Base-by-base conservation (phyloP, 2,113 vertebrate genomes). In the Hyaena hyaena region DNA sequence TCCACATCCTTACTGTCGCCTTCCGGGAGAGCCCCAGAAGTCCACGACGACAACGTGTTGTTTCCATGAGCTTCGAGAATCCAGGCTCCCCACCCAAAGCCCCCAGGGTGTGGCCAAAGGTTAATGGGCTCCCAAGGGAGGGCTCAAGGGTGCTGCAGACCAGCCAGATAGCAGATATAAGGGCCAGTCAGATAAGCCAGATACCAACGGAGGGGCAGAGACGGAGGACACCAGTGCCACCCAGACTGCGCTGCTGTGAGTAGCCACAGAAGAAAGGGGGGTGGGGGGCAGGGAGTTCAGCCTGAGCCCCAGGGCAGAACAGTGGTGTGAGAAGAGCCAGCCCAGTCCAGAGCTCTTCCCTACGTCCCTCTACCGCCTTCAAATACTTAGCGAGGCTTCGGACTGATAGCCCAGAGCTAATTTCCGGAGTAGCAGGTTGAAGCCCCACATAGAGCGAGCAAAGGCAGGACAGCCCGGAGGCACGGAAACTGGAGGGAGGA, bases 11-110 rank as follows among this genome's bases (percentile, higher is more conserved):
- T 16, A 31, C 39, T 19, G 9, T 39, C 2, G 1, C 53, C 53
- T 55, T 94, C 68, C 66, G 8, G 71, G 66, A 96, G 86, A 43
- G 58, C 23, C 58, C 50, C 24, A 9, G 35, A n/a, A 63, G n/a
- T 63, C 39, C 63, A 26, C 1, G 1, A 17, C 1, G 0, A 50
- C 50, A 39, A 39, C 39, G 39, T 0, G 0, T 14, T 43, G 97
- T 97, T 96, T 97, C 97, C 53, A 45, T 0, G 82, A 93, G 82
- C 68, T 28, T 69, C 82, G 80, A 85, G 97, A 95, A 97, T 95
- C 68, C 90, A 61, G 68, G 21, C 24, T 90, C 50, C 83, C 69
- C 39, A 58, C 53, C 61, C 84, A 55, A 76, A 76, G 74, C 79
- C 82, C 73, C 88, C 82, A 96, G 39, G 3, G 1, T 58, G 55